Base-by-base conservation (phyloP, 2,797 vertebrate species). In the Agapornis canus region DNA sequence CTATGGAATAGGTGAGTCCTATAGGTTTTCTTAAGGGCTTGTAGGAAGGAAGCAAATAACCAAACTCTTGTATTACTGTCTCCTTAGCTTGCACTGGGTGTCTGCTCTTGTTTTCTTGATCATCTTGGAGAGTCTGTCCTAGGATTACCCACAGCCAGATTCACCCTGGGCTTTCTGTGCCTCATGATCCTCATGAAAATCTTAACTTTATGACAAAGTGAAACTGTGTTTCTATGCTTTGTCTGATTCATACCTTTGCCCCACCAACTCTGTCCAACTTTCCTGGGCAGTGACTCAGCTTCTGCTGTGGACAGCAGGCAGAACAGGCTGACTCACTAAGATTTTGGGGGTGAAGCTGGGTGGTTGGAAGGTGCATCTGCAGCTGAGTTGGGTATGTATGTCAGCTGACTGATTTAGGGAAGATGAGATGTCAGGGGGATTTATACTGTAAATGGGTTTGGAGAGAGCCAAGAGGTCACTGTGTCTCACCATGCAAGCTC, bases 1-100 rank as follows among this genome's bases (percentile, higher is more conserved):
- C 98, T 99, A 77, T 99, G 99, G 99, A 99, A 99, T 98, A 99
- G 99, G 99, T 97, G 86, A 97, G 97, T 85, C 26, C 45, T 78
- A 32, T 8, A 79, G 69, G 2, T 40, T 82, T 79, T 73, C 17
- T 11, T 4, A 39, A 5, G 32, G 54, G 9, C 32, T n/a, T 9
- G 19, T 52, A 88, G 47, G 69, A 80, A 90, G 27, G 60, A 82
- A 18, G 13, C 0, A 0, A 68, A 82, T 47, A 66, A 15, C 23
- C 37, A 86, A 59, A 11, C 9, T 78, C 26, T 73, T 60, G 18
- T 68, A 26, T 75, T 8, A 13, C 25, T 49, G 5, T 56, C 12
- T 31, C 25, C n/a, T 84, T 75, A 25, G 25, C 31, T 59, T 51
- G 21, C 35, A 23, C 11, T 92, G 49, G 10, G 4, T 72, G 9